phyloP scores from a whole-genome alignment of 1,140 invertebrate species.

The Ctenoplectra terminalis region DNA sequence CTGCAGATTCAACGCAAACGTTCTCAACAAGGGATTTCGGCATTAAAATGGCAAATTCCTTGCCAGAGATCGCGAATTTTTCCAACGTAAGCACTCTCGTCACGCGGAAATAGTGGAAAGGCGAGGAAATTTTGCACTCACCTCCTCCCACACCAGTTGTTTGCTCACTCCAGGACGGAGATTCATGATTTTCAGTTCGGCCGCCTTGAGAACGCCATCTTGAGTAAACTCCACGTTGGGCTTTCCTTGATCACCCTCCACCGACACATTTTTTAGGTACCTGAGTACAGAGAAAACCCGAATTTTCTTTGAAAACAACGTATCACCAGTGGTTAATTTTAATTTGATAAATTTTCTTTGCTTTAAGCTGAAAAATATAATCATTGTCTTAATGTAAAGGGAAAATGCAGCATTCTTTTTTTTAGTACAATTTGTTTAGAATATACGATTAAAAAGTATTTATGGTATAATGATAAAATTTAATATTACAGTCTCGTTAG shows the following conservation, averaged over 20 bases:
- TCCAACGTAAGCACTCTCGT: not conserved
- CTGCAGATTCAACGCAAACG: not conserved
- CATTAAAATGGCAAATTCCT: not conserved
- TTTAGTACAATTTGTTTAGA: too few relatives aligned
- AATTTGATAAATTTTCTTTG: not conserved
- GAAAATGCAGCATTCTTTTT: too few relatives aligned
- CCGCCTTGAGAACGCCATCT: constrained; percentile 93
- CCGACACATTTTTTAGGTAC: constrained; percentile 92
- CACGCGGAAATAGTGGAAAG: not conserved
- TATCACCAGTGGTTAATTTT: too few relatives aligned
- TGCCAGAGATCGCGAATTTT: not conserved
- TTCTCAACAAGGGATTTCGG: not conserved
- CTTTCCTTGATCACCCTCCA: constrained; percentile 90
- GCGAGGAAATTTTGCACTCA: constrained; percentile 79
- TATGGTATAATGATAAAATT: too few relatives aligned
- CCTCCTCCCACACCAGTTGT: constrained; percentile 95
- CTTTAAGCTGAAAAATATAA: not conserved
- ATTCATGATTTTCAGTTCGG: constrained; percentile 97
- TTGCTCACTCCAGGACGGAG: constrained; percentile 90
- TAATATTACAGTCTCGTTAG: too few relatives aligned
- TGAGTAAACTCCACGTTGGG: constrained; percentile 94
- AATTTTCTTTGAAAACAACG: not conserved
- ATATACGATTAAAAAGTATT: too few relatives aligned
- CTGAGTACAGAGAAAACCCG: constrained; percentile 74
- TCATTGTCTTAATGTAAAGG: too few relatives aligned